Base-by-base conservation (phyloP, 1,140 invertebrate genomes). In the Pollicipes pollicipes region DNA sequence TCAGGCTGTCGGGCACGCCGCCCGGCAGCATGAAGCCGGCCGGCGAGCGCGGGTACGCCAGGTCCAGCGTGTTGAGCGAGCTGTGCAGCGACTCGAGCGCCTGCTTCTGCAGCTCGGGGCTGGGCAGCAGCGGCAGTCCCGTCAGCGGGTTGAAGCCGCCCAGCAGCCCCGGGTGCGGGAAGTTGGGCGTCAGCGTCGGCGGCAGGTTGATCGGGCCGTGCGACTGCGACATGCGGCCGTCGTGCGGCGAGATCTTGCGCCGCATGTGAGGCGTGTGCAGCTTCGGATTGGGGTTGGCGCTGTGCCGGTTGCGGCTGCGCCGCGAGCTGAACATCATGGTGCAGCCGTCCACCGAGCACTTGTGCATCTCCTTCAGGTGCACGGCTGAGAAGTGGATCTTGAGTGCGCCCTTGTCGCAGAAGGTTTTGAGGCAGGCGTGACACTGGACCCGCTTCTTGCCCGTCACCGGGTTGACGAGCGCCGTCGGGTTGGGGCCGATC, bases 331-430 rank as follows among this genome's bases (percentile, higher is more conserved):
- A 99, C 91, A 97, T 97, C 93, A 98, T 98, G 78, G 91, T 97
- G 81, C 97, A 99, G 0, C 97, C 96, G 76, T 95, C 90, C 0
- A 99, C 94, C 0, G 95, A 97, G 79, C 97, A 99, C 79, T 95
- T 95, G 80, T 99, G 97, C 96, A 99, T 99, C 83, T 99, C 97
- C 28, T 93, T 86, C 71, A 99, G 80, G 80, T 99, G 97, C 10
- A 99, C 97, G 0, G 97, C 97, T 68, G 95, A 98, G 78, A 98
- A 99, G 78, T 99, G 97, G 30, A 99, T 99, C 82, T 99, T 99
- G 0, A 99, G 83, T 0, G 97, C 97, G 70, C 95, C 95, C 83
- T 99, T 99, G 83, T 99, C 97, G 84, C 97, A 99, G 82, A 99
- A 99, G 32, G 96, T 98, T 81, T 99, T 98, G 69, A 97, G 83